Percentiles rank a stretch among this genome's conserved stretches.
These are phyloP conservation scores for Anoplophora glabripennis DNA, from an alignment of 1,140 invertebrate species.

Conservation along the genomic window DNA sequence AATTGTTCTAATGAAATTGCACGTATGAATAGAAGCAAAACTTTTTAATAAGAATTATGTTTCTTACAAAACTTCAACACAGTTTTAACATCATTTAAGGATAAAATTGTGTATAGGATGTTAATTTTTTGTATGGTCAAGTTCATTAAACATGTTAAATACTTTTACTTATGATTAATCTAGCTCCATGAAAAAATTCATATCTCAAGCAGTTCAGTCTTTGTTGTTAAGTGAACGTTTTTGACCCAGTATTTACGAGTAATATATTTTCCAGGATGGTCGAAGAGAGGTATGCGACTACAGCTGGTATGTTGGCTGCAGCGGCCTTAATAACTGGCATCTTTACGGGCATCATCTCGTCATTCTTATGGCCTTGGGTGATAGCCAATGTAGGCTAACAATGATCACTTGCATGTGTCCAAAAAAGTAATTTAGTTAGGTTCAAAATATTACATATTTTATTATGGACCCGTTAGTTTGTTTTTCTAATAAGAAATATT, in stretches of 20 bases:
- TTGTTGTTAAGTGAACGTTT: background rate
- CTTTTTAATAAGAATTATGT: too few relatives aligned
- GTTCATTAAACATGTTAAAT: too few relatives aligned
- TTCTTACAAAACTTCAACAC: too few relatives aligned
- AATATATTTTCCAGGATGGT: conserved; percentile 65
- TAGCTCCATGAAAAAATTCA: background rate
- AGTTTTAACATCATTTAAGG: too few relatives aligned
- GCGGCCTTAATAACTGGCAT: conserved; percentile 91
- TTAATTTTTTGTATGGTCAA: too few relatives aligned
- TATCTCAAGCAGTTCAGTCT: too few relatives aligned
- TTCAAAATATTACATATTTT: too few relatives aligned
- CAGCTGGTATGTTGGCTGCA: conserved; percentile 93
- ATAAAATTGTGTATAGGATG: too few relatives aligned
- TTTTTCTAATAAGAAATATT: too few relatives aligned
- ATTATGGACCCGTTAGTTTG: too few relatives aligned
- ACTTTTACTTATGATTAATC: background rate
- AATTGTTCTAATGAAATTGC: too few relatives aligned
- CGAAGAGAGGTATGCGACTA: conserved; percentile 74
- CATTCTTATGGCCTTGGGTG: conserved; percentile 66
- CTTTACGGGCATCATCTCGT: conserved; percentile 78
- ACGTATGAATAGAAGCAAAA: too few relatives aligned
- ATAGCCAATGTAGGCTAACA: conserved; percentile 52
- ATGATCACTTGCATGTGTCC: conserved; percentile 47
- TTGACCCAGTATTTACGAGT: background rate
- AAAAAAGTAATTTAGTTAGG: conserved; percentile 43